phyloP scores from a whole-genome alignment of 2,888 invertebrate genomes.

The Exephanes ischioxanthus region DNA sequence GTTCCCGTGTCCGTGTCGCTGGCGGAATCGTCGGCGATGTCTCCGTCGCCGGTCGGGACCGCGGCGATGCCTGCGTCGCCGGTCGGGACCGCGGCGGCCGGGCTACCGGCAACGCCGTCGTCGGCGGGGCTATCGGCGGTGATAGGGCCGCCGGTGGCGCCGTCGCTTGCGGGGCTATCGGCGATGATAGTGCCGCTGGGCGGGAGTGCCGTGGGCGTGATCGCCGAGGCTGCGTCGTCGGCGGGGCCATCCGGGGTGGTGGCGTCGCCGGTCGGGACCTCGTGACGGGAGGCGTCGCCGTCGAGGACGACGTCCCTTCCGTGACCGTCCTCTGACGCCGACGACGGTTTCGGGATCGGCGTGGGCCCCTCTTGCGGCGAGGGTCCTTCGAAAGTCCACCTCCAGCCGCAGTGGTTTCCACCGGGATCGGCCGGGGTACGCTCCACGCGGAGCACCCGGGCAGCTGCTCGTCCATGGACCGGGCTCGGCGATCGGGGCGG shows the following conservation, averaged over 20 bases:
- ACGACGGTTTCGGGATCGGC: neutral
- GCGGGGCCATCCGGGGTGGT: neutral
- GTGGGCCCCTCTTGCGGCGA: neutral
- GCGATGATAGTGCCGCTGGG: neutral
- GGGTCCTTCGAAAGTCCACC: neutral
- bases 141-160: neutral
- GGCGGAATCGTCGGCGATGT: neutral
- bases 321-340: neutral
- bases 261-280: neutral
- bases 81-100: neutral
- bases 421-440: neutral
- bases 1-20: neutral
- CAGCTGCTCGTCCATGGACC: neutral
- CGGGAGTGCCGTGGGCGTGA: neutral
- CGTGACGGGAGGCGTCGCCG: accelerated
- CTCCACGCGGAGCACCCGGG: neutral
- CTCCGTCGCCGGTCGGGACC: too few species aligned
- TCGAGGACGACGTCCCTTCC: neutral
- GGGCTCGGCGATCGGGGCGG: neutral
- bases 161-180: neutral
- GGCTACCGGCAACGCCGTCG: neutral
- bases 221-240: neutral
- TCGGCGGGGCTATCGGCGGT: neutral
- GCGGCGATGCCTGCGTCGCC: neutral
- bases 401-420: neutral